Evolutionary conservation across 2,113 vertebrate species (phyloP).

Genomic region (Daboia siamensis): DNA sequence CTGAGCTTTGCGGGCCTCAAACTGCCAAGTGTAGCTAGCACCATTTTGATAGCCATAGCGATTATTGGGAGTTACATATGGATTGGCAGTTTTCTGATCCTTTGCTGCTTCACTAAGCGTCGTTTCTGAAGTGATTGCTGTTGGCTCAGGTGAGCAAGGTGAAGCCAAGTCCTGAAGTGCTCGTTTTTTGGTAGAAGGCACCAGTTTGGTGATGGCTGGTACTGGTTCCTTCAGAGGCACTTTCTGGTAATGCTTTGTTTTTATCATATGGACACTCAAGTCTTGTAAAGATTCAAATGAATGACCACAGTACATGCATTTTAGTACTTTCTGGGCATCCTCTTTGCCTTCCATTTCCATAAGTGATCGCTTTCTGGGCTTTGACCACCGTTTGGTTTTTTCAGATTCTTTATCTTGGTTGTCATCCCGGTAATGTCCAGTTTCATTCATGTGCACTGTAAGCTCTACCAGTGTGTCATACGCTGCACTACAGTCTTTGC

Average conservation of each 20-base stretch:
- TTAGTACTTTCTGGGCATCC: constrained; percentile 97
- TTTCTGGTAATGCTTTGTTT: constrained; percentile 99
- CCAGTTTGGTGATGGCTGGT: constrained; percentile 91
- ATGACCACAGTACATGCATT: constrained; percentile 99
- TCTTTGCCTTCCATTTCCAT: constrained; percentile 99
- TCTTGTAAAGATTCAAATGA: constrained; percentile 98
- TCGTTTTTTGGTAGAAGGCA: constrained; percentile 94
- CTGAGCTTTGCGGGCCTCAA: constrained; percentile 96
- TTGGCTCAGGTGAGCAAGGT: constrained; percentile 90
- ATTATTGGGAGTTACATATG: constrained; percentile 97
- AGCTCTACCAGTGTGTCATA: constrained; percentile 96
- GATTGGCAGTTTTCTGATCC: constrained; percentile 91
- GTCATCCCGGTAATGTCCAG: constrained; percentile 96
- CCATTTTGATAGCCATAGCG: constrained; percentile 99
- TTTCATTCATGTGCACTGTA: constrained; percentile 98
- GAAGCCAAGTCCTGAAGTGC: constrained; percentile 88
- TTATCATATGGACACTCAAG: constrained; percentile 99
- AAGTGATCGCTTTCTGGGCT: constrained; percentile 93
- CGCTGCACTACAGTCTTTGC: constrained; percentile 96
- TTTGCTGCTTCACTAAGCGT: constrained; percentile 81
- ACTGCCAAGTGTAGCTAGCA: constrained; percentile 99
- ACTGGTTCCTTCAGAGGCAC: constrained; percentile 99
- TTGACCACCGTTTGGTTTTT: constrained; percentile 93
- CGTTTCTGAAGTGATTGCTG: constrained; percentile 75
- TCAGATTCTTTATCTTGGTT: constrained; percentile 93